Evolutionary conservation across 2,113 vertebrate genomes (phyloP).

Genomic region (Ceyx melanurus): DNA sequence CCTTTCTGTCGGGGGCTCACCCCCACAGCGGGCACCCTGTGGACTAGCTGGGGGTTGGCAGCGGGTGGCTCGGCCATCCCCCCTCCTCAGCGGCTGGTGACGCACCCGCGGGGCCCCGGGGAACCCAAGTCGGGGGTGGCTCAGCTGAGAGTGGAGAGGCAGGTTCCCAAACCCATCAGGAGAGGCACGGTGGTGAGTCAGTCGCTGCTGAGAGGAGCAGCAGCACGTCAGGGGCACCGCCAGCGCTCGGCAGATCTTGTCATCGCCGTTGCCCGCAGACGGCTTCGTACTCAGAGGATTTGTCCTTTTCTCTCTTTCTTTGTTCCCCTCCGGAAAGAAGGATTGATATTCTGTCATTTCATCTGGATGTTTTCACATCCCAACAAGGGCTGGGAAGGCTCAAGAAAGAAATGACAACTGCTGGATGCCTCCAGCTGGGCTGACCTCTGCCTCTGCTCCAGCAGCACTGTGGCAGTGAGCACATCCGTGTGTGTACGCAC

Average conservation of each 20-base stretch:
- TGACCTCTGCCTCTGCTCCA: background rate
- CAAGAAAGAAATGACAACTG: background rate
- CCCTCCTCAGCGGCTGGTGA: background rate
- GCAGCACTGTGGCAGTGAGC: background rate
- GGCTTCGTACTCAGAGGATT: background rate
- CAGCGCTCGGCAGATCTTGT: background rate
- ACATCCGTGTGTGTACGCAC: background rate
- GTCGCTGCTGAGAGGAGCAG: background rate
- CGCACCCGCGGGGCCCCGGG: background rate
- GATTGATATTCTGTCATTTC: background rate
- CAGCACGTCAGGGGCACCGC: background rate
- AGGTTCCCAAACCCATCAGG: background rate
- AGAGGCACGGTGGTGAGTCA: background rate
- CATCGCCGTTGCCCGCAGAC: background rate
- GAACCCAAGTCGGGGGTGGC: accelerated
- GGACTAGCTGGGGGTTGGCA: background rate
- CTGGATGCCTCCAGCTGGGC: background rate
- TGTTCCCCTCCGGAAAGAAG: background rate
- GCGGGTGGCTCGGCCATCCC: background rate
- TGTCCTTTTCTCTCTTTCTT: background rate
- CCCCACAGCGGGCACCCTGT: background rate
- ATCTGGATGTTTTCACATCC: background rate
- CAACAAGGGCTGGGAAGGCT: background rate
- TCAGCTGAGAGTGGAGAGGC: background rate
- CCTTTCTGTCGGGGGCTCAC: accelerated